phyloP scores from a whole-genome alignment of 2,113 vertebrate genomes.

The Etheostoma cragini region DNA sequence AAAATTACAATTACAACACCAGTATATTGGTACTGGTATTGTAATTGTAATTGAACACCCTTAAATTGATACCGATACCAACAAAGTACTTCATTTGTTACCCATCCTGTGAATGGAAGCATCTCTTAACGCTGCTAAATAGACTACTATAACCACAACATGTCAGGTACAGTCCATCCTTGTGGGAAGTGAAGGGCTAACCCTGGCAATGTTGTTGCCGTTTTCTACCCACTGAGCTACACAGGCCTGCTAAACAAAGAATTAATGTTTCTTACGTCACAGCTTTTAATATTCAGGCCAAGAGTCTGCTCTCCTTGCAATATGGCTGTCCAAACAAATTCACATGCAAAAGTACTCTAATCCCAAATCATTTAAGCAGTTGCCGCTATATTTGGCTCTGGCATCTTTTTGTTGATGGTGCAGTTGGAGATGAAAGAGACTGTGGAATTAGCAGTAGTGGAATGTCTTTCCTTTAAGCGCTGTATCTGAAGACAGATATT shows the following conservation, averaged over 20 bases:
- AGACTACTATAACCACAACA: too few species aligned
- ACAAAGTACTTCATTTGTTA: too few species aligned
- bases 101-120: too few species aligned
- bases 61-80: too few species aligned
- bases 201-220: neutral
- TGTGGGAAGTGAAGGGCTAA: neutral
- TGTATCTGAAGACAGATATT: neutral
- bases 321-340: slow-evolving; percentile 34
- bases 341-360: slow-evolving; percentile 29
- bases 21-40: too few species aligned
- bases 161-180: too few species aligned
- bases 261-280: slow-evolving; percentile 3
- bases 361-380: slow-evolving; percentile 42
- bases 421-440: slow-evolving; percentile 53
- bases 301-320: slow-evolving; percentile 3
- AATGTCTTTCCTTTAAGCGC: slow-evolving; percentile 7
- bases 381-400: slow-evolving; percentile 22
- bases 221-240: neutral
- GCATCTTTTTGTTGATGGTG: slow-evolving; percentile 20
- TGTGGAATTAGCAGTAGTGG: slow-evolving; percentile 42
- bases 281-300: neutral
- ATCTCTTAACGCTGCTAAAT: too few species aligned
- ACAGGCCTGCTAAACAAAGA: slow-evolving; percentile 2
- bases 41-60: too few species aligned
- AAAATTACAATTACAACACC: too few species aligned